A percentile compares a stretch with the other conserved stretches of the same genome.
Conservation (phyloP, 2,888 invertebrate genomes). For the Scaptomyza cyrtandrae region DNA sequence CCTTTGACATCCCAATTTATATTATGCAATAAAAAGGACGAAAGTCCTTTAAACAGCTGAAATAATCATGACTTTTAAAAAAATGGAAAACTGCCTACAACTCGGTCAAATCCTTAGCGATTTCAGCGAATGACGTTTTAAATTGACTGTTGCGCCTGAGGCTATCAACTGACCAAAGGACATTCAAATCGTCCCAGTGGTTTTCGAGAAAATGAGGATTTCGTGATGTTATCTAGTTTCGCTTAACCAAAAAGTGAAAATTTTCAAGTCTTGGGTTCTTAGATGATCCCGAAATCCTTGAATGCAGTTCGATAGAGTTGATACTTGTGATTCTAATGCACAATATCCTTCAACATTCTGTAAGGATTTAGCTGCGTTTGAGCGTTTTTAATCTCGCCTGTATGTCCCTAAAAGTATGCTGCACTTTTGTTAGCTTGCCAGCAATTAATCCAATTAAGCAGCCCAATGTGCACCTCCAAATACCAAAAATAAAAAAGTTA, state of each 20-base stretch:
- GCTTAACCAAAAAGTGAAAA: background rate
- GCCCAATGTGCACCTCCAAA: background rate
- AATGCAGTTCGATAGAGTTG: background rate
- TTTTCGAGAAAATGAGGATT: background rate
- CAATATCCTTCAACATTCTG: background rate
- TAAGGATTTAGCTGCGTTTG: background rate
- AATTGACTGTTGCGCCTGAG: background rate
- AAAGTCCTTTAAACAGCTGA: background rate
- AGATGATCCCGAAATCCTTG: background rate
- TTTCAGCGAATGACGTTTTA: background rate
- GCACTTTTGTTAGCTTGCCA: background rate
- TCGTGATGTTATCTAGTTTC: background rate
- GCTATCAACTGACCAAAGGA: background rate
- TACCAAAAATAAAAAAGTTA: too few species aligned
- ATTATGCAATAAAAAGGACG: too few species aligned
- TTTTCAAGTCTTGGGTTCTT: background rate
- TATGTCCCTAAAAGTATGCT: background rate
- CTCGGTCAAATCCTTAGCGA: background rate
- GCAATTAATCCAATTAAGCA: background rate
- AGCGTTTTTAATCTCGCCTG: background rate
- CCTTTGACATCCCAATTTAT: background rate
- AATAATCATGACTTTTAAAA: background rate
- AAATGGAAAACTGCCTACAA: background rate
- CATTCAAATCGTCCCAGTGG: background rate
- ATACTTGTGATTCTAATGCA: background rate